Conservation (phyloP, 1,140 invertebrate genomes). For the Bombyx mandarina region DNA sequence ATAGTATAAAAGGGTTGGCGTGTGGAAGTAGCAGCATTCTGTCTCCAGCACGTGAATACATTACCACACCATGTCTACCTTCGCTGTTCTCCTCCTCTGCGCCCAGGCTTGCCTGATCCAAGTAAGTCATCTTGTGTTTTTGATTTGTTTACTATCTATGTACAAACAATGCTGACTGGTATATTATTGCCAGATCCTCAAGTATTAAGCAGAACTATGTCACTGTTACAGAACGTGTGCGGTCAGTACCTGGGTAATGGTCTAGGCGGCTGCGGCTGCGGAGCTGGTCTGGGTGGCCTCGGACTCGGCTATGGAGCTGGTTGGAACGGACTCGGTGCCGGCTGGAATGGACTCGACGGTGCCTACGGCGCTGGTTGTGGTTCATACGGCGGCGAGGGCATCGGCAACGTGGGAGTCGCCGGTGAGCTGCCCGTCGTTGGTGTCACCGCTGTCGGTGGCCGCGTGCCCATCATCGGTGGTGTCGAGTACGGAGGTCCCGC, state of each 20-base stretch:
- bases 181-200: too few species aligned
- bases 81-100: constrained; percentile 2
- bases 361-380: constrained; percentile 7
- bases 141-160: too few species aligned
- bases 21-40: background rate
- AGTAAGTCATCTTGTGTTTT: background rate
- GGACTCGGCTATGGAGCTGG: constrained; percentile 1
- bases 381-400: constrained; percentile 4
- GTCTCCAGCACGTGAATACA: background rate
- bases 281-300: constrained; percentile 2
- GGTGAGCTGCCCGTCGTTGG: constrained; percentile 8
- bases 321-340: constrained; percentile 4
- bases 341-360: constrained; percentile 1
- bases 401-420: constrained; percentile 3
- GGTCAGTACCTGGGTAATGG: constrained; percentile 1
- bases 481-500: background rate
- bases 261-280: background rate
- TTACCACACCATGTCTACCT: constrained; percentile 4
- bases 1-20: too few species aligned
- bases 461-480: constrained; percentile 2
- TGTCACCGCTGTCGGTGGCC: constrained; percentile 4
- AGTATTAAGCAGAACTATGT: too few species aligned
- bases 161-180: too few species aligned
- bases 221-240: background rate
- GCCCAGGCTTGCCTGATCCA: constrained; percentile 4